These are phyloP conservation scores for Elegia similella DNA, from an alignment of 2,888 invertebrate species.

Conservation along the genomic window DNA sequence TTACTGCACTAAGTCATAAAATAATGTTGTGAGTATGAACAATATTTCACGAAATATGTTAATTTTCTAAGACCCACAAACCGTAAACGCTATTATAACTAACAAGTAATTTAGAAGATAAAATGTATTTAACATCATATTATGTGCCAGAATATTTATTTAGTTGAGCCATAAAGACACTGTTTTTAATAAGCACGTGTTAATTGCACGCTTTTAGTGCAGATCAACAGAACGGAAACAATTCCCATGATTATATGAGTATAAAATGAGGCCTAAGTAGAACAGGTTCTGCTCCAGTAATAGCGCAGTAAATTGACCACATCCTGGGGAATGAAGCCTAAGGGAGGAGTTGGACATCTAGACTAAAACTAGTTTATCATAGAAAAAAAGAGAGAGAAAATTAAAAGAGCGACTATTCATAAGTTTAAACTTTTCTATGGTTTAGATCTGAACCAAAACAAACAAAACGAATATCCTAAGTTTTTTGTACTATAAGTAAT, in stretches of 20 bases:
- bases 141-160: background rate
- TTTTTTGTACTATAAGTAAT: too few species aligned
- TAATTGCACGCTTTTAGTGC: constrained; percentile 11
- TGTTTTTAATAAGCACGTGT: constrained; percentile 10
- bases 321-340: constrained; percentile 28
- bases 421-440: too few species aligned
- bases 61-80: background rate
- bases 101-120: background rate
- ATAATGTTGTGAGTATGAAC: too few species aligned
- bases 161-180: constrained; percentile 2
- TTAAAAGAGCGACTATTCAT: too few species aligned
- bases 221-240: constrained; percentile 13
- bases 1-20: too few species aligned
- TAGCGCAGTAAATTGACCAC: constrained; percentile 28
- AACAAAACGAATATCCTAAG: too few species aligned
- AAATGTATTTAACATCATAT: background rate
- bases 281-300: constrained; percentile 14
- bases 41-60: too few species aligned
- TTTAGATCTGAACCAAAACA: too few species aligned
- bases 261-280: constrained; percentile 20
- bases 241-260: constrained; percentile 17
- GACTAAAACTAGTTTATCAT: background rate
- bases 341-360: background rate
- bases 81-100: background rate
- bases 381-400: too few species aligned